These are phyloP conservation scores for Synanthedon vespiformis DNA, from an alignment of 2,888 invertebrate genomes.

Conservation along the genomic window DNA sequence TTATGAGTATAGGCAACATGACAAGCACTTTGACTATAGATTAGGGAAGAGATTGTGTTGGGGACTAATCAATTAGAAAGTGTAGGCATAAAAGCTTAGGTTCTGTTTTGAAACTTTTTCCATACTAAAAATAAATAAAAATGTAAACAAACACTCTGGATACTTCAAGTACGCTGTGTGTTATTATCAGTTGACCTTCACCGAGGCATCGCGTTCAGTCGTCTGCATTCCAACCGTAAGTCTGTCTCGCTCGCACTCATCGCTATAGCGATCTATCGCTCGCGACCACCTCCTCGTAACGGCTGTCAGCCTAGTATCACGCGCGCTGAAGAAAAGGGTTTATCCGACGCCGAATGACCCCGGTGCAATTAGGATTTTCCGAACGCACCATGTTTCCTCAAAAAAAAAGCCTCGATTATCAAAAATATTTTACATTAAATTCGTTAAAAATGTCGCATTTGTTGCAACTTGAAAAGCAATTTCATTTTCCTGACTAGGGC, in stretches of 20 bases:
- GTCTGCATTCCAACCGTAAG: conserved; percentile 50
- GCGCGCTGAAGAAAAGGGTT: conserved; percentile 72
- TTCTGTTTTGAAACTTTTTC: no score
- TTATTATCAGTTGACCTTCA: conserved; percentile 64
- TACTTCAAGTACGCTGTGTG: conserved; percentile 28
- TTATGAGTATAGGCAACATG: no score
- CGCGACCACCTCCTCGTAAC: conserved; percentile 37
- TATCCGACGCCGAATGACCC: conserved; percentile 65
- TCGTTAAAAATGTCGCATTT: neutral
- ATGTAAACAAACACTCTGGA: neutral
- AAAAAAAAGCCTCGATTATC: conserved; percentile 16
- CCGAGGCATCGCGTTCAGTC: conserved; percentile 38
- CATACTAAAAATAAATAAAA: neutral
- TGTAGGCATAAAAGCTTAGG: no score
- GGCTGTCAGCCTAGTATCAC: conserved; percentile 64
- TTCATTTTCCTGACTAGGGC: no score
- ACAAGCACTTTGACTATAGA: no score
- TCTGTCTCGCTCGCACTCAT: conserved; percentile 40
- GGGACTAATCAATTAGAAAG: no score
- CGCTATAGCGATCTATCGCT: conserved; percentile 21
- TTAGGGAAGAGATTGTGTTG: no score
- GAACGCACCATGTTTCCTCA: conserved; percentile 41
- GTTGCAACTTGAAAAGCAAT: conserved; percentile 3
- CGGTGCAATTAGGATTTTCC: conserved; percentile 62
- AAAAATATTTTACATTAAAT: neutral